These are phyloP conservation scores for Ectropis crepuscularia DNA, from an alignment of 2,888 invertebrate genomes.

Conservation along the genomic window DNA sequence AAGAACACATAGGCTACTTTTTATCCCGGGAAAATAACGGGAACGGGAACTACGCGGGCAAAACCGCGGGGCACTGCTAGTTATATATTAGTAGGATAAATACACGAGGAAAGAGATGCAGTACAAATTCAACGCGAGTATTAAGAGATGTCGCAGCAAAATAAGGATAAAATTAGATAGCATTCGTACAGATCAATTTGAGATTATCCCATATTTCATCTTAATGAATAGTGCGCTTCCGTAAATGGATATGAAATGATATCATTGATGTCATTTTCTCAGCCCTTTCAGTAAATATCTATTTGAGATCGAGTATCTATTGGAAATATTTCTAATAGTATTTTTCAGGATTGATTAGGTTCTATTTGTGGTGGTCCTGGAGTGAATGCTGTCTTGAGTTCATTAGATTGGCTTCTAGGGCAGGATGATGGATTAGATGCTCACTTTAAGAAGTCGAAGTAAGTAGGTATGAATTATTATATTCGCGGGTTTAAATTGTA, in stretches of 20 bases:
- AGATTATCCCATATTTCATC: slow-evolving; percentile 31
- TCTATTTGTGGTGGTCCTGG: not conserved
- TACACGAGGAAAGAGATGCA: not conserved
- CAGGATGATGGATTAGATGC: no score
- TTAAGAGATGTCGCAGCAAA: no score
- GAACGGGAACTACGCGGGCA: no score
- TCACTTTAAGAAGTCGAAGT: no score
- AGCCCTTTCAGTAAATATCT: slow-evolving; percentile 9
- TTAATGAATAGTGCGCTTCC: slow-evolving; percentile 24
- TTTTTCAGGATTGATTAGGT: slow-evolving; percentile 8
- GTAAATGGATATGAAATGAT: slow-evolving; percentile 11
- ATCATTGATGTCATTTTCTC: slow-evolving; percentile 10
- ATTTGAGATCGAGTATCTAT: not conserved
- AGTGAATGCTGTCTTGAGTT: not conserved
- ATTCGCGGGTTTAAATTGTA: no score
- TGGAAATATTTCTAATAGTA: slow-evolving; percentile 8
- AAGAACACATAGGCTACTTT: no score
- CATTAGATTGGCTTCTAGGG: no score
- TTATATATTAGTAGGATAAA: no score
- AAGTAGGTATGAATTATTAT: no score
- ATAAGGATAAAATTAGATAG: slow-evolving; percentile 5
- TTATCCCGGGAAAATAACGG: no score
- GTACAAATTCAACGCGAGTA: not conserved
- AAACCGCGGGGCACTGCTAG: no score
- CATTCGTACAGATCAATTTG: slow-evolving; percentile 24